These are phyloP conservation scores for Hypolimnas misippus DNA, from an alignment of 2,888 invertebrate genomes.

Conservation along the genomic window DNA sequence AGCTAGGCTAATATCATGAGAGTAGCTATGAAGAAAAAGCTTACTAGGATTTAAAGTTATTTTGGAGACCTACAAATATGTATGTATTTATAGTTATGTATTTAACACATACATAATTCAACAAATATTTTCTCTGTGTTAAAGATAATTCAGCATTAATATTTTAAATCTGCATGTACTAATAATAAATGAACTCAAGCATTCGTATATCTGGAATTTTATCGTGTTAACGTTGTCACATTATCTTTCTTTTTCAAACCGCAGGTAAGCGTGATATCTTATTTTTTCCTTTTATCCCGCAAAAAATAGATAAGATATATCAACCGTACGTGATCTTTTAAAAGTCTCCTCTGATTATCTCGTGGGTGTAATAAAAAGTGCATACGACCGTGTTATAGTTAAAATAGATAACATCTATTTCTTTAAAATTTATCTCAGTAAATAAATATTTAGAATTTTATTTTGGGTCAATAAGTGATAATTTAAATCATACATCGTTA, in stretches of 20 bases:
- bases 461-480: no score
- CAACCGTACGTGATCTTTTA: slow-evolving; percentile 45
- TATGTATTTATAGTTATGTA: no score
- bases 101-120: no score
- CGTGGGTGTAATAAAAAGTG: not conserved
- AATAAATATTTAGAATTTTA: no score
- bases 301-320: slow-evolving; percentile 3
- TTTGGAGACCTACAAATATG: no score
- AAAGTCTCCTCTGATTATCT: slow-evolving; percentile 45
- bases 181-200: not conserved
- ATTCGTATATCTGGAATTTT: not conserved
- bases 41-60: no score
- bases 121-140: no score
- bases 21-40: no score
- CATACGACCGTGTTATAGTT: not conserved
- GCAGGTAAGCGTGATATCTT: slow-evolving; percentile 2
- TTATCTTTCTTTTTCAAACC: not conserved
- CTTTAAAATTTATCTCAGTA: not conserved
- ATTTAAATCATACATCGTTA: no score
- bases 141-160: no score
- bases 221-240: not conserved
- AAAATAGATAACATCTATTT: not conserved
- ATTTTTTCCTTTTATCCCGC: not conserved
- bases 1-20: no score
- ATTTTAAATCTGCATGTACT: no score